Conservation (phyloP, 2,113 vertebrate genomes). For the Donacobius atricapilla region DNA sequence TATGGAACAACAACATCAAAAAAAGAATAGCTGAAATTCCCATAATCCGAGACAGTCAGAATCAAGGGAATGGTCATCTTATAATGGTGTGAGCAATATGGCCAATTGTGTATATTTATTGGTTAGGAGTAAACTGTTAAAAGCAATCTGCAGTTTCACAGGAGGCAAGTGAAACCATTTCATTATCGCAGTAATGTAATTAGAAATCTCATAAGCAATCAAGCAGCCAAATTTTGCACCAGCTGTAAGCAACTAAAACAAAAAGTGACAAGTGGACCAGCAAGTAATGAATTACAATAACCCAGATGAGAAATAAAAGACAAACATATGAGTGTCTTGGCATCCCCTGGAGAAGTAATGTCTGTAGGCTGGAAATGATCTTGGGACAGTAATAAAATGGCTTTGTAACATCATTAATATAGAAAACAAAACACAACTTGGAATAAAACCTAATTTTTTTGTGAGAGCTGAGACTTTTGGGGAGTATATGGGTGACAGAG, state of each 20-base stretch:
- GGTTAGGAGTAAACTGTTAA: constrained; percentile 33
- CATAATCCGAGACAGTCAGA: not conserved
- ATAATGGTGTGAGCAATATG: not conserved
- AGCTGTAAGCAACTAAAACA: constrained; percentile 50
- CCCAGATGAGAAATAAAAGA: constrained; percentile 57
- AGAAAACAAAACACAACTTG: constrained; percentile 36
- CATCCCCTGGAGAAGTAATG: constrained; percentile 28
- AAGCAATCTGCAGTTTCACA: constrained; percentile 7
- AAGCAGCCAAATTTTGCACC: constrained; percentile 37
- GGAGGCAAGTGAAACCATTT: constrained; percentile 17
- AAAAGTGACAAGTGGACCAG: constrained; percentile 63
- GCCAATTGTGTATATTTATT: not conserved
- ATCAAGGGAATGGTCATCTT: constrained; percentile 1
- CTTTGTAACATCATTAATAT: constrained; percentile 53
- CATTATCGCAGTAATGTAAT: constrained; percentile 51
- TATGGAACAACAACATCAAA: not conserved
- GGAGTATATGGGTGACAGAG: not conserved
- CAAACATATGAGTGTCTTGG: constrained; percentile 6
- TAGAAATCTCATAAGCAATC: constrained; percentile 57
- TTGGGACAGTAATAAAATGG: constrained; percentile 54
- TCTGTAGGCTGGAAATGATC: constrained; percentile 39
- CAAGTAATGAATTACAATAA: constrained; percentile 65
- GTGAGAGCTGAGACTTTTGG: not conserved
- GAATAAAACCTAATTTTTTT: constrained; percentile 25
- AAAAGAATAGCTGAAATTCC: not conserved